phyloP scores from a whole-genome alignment of 92 coral and sea anemone genomes.

The Bergia puertoricense region DNA sequence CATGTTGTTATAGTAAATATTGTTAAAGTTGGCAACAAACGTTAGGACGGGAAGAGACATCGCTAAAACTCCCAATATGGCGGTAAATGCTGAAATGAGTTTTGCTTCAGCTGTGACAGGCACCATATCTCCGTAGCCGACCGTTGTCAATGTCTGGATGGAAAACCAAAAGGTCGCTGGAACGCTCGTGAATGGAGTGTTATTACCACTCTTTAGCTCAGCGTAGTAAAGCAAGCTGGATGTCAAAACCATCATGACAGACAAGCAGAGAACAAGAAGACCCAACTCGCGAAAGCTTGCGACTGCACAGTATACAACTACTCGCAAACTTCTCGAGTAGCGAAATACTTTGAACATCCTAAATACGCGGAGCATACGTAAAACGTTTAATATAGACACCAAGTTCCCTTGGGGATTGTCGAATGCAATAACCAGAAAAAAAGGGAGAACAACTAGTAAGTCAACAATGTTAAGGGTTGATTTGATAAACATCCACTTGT shows the following conservation, averaged over 20 bases:
- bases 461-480: constrained; percentile 72
- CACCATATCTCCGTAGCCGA: constrained; percentile 92
- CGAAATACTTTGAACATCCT: constrained; percentile 10
- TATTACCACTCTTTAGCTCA: constrained; percentile 58
- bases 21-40: constrained; percentile 90
- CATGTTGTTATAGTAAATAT: constrained; percentile 28
- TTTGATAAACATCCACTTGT: constrained; percentile 59
- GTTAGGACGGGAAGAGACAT: constrained; percentile 89
- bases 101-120: constrained; percentile 78
- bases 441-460: constrained; percentile 71
- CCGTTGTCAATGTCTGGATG: constrained; percentile 86
- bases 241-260: constrained; percentile 72
- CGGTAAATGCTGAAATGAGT: constrained; percentile 79
- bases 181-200: constrained; percentile 77
- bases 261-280: constrained; percentile 62
- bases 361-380: background rate
- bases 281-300: constrained; percentile 2
- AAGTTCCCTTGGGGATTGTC: constrained; percentile 50
- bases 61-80: constrained; percentile 91
- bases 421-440: constrained; percentile 59
- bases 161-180: constrained; percentile 96
- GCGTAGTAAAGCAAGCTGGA: constrained; percentile 81
- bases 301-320: constrained; percentile 12
- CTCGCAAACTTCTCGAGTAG: constrained; percentile 4
- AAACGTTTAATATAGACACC: constrained; percentile 37